Evolutionary conservation across 2,888 invertebrate species (phyloP), one percentile per base, ranked within the genome.

Genomic region (Pecten maximus): DNA sequence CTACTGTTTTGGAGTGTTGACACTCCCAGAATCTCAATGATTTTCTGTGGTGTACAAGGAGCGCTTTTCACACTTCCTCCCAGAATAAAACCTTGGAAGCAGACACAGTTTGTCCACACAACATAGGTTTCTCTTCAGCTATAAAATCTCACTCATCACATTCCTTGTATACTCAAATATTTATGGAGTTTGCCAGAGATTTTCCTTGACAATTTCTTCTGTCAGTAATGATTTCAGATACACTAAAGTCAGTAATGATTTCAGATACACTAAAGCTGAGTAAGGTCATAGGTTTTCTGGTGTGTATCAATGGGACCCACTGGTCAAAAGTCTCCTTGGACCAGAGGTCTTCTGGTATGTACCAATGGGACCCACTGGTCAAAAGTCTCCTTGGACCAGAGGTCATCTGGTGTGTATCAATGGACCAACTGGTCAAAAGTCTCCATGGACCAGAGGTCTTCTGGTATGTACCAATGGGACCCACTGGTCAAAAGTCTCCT

Each of bases 161-260:
- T 28, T 35, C 60, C 74, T 19, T n/a, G 19, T n/a, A 19, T 74
- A 74, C 28, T 74, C 35, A 74, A 74, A 74, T 74, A 74, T 74
- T 74, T 74, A 74, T 74, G 35, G 74, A 23, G 35, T 74, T 74
- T 74, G 35, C 74, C 35, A 74, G 8, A 23, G 74, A 74, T 74
- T 74, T 74, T 74, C 74, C 74, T 28, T 74, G 74, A 74, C 74
- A 74, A 74, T 74, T 74, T 74, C 74, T 74, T 8, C 74, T 35
- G 74, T 74, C 74, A 74, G 74, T 74, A 10, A 28, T 74, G 35
- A 35, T 35, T 74, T 28, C 3, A 8, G 23, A n/a, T n/a, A 54
- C 54, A 54, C 54, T 19, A 15, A 54, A 54, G 54, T 19, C 23
- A n/a, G n/a, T n/a, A n/a, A n/a, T n/a, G n/a, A n/a, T n/a, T n/a